phyloP scores from a whole-genome alignment of 1,140 invertebrate species.

The Danaus melanippus region DNA sequence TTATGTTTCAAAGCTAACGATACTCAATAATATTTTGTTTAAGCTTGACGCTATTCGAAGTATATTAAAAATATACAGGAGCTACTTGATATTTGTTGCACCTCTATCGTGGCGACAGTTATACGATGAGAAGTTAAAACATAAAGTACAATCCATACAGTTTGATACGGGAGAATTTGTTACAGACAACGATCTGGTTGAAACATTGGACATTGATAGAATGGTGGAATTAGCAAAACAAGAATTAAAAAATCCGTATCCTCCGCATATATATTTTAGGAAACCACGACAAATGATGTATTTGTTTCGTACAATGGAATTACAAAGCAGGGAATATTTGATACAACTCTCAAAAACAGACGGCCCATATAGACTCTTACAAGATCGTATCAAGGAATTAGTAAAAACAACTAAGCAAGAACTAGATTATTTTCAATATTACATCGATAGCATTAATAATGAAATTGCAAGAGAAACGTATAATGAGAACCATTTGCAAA shows the following conservation, averaged over 20 bases:
- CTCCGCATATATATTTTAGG: constrained; percentile 73
- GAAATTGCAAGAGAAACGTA: constrained; percentile 52
- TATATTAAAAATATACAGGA: constrained; percentile 76
- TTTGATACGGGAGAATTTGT: constrained; percentile 47
- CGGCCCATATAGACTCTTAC: constrained; percentile 69
- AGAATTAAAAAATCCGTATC: constrained; percentile 56
- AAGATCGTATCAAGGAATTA: constrained; percentile 64
- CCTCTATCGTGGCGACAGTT: constrained; percentile 74
- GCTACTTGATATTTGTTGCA: constrained; percentile 76
- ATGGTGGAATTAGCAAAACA: constrained; percentile 51
- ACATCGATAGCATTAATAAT: constrained; percentile 51
- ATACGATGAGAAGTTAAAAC: constrained; percentile 53
- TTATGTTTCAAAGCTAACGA: constrained; percentile 61
- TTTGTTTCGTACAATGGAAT: constrained; percentile 75
- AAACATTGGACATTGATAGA: constrained; percentile 57
- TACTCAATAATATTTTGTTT: constrained; percentile 74
- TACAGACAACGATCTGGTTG: constrained; percentile 54
- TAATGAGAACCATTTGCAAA: constrained; percentile 48
- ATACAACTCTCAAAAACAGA: constrained; percentile 76
- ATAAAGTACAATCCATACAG: constrained; percentile 44
- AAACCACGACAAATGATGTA: constrained; percentile 73
- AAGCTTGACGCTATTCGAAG: constrained; percentile 76
- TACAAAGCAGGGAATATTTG: constrained; percentile 77
- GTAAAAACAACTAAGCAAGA: constrained; percentile 47
- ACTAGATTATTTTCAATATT: constrained; percentile 60